Conservation (phyloP, 1,140 invertebrate species). For the Drosophila lowei region DNA sequence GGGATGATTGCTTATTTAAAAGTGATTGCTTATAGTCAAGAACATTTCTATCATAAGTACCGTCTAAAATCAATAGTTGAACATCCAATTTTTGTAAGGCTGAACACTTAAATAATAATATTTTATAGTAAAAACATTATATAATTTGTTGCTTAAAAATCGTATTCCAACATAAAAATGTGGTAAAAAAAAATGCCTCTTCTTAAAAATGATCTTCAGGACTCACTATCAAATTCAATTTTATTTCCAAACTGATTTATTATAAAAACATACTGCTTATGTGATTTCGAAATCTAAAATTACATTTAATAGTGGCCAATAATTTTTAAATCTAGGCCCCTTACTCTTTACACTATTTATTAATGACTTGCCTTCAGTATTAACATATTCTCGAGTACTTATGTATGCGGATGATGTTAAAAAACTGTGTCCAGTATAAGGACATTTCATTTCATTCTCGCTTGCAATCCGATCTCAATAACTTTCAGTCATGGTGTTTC, state of each 20-base stretch:
- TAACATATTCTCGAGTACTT: too few relatives aligned
- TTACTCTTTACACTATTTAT: too few relatives aligned
- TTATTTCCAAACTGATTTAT: slow-evolving; percentile 3
- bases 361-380: too few relatives aligned
- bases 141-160: too few relatives aligned
- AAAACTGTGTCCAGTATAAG: too few relatives aligned
- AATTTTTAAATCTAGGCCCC: too few relatives aligned
- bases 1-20: background rate
- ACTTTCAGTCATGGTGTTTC: too few relatives aligned
- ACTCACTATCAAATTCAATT: slow-evolving; percentile 6
- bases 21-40: background rate
- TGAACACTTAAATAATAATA: background rate
- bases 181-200: background rate
- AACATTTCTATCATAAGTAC: background rate
- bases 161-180: too few relatives aligned
- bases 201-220: slow-evolving; percentile 8
- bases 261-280: background rate
- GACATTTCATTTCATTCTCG: too few relatives aligned
- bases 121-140: too few relatives aligned
- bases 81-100: background rate
- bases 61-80: background rate
- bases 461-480: too few relatives aligned
- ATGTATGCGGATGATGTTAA: too few relatives aligned
- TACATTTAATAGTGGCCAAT: background rate
- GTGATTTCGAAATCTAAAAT: background rate